These are phyloP conservation scores for Reticulitermes speratus DNA, from an alignment of 1,140 invertebrate species.

Conservation along the genomic window DNA sequence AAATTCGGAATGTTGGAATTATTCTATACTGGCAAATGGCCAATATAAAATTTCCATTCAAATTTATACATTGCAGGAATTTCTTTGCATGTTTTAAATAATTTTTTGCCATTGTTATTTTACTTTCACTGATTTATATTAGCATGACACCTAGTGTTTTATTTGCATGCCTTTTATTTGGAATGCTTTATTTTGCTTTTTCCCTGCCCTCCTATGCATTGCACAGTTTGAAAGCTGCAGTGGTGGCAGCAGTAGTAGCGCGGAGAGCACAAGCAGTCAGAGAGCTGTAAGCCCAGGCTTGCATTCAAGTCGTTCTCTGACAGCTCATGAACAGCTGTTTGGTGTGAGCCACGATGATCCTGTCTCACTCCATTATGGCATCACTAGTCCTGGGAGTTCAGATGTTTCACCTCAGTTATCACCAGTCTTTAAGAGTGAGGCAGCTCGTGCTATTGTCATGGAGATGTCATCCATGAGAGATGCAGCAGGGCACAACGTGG, in stretches of 20 bases:
- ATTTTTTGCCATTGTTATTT: background rate
- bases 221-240: constrained; percentile 44
- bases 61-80: too few relatives aligned
- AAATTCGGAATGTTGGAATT: too few relatives aligned
- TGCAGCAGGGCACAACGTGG: constrained; percentile 34
- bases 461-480: constrained; percentile 61
- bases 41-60: too few relatives aligned
- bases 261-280: constrained; percentile 20
- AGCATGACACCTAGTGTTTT: constrained; percentile 24
- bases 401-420: constrained; percentile 45
- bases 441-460: constrained; percentile 78
- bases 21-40: too few relatives aligned
- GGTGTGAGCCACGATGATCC: constrained; percentile 40
- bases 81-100: too few relatives aligned
- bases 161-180: constrained; percentile 34
- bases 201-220: constrained; percentile 26
- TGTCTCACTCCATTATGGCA: constrained; percentile 26
- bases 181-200: constrained; percentile 13
- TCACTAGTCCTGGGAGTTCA: constrained; percentile 34
- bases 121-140: background rate
- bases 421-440: constrained; percentile 80
- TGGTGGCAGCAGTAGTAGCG: constrained; percentile 27
- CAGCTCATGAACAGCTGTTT: constrained; percentile 49
- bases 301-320: constrained; percentile 34
- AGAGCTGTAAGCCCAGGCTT: constrained; percentile 23